Evolutionary conservation across 2,888 invertebrate genomes (phyloP).

Genomic region (Silvanus unidentatus): DNA sequence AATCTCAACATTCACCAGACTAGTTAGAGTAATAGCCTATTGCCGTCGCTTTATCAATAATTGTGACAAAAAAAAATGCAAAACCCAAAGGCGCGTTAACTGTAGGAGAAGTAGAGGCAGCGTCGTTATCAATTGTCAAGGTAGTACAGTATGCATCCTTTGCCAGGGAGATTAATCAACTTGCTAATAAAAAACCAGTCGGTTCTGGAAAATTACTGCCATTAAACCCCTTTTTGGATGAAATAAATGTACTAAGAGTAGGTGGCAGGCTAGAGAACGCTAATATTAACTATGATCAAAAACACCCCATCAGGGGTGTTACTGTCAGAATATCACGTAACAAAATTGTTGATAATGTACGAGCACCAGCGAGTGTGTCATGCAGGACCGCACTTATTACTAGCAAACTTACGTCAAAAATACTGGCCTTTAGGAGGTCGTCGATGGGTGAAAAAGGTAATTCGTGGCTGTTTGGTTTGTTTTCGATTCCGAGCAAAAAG

Average conservation of each 20-base stretch:
- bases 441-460: conserved; percentile 4
- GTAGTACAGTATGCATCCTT: conserved; percentile 2
- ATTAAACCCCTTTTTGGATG: conserved; percentile 12
- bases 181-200: too few relatives aligned
- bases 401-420: conserved; percentile 14
- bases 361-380: conserved; percentile 15
- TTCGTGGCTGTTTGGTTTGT: conserved; percentile 9
- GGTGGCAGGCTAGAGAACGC: conserved; percentile 17
- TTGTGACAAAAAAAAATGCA: too few relatives aligned
- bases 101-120: too few relatives aligned
- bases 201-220: too few relatives aligned
- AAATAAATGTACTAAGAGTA: conserved; percentile 14
- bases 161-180: background rate
- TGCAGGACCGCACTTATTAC: conserved; percentile 17
- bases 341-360: conserved; percentile 12
- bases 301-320: conserved; percentile 17
- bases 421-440: conserved; percentile 22
- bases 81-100: too few relatives aligned
- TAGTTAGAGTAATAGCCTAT: too few relatives aligned
- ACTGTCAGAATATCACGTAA: conserved; percentile 14
- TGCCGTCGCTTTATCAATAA: too few relatives aligned
- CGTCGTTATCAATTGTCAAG: conserved; percentile 1
- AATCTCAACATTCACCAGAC: too few relatives aligned
- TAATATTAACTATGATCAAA: conserved; percentile 11
- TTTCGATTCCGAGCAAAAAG: conserved; percentile 10